Conservation (phyloP, 92 coral and sea anemone genomes). For the Pocillopora grandis region DNA sequence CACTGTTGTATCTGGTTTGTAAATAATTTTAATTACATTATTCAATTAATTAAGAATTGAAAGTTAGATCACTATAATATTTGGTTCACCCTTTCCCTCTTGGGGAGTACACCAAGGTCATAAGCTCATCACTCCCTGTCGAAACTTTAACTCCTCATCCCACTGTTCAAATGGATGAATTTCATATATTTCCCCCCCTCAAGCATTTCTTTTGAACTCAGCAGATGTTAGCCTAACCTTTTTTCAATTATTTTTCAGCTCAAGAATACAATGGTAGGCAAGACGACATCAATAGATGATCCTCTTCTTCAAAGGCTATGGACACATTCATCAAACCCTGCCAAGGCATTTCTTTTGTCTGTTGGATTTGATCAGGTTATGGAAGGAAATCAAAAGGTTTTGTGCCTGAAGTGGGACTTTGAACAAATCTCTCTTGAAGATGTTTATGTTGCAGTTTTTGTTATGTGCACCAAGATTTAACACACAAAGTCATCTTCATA, state of each 20-base stretch:
- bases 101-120: too few relatives aligned
- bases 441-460: constrained; percentile 78
- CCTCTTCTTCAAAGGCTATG: constrained; percentile 67
- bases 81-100: too few relatives aligned
- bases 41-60: too few relatives aligned
- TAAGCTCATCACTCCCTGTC: too few relatives aligned
- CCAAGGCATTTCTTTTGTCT: constrained; percentile 65
- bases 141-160: too few relatives aligned
- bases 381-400: constrained; percentile 46
- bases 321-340: constrained; percentile 80
- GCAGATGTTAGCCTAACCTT: not conserved
- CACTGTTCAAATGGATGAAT: too few relatives aligned
- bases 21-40: not conserved
- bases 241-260: constrained; percentile 44
- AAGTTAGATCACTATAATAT: too few relatives aligned
- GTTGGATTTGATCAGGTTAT: constrained; percentile 70
- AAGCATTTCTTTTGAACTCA: not conserved
- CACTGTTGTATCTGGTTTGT: constrained; percentile 79
- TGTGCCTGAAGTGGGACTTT: constrained; percentile 51
- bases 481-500: too few relatives aligned
- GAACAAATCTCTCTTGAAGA: constrained; percentile 66
- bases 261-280: constrained; percentile 69
- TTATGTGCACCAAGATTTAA: constrained; percentile 40
- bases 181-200: not conserved
- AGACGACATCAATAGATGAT: constrained; percentile 60